These are phyloP conservation scores for Torymus auratus DNA, from an alignment of 2,888 invertebrate species.

Conservation along the genomic window DNA sequence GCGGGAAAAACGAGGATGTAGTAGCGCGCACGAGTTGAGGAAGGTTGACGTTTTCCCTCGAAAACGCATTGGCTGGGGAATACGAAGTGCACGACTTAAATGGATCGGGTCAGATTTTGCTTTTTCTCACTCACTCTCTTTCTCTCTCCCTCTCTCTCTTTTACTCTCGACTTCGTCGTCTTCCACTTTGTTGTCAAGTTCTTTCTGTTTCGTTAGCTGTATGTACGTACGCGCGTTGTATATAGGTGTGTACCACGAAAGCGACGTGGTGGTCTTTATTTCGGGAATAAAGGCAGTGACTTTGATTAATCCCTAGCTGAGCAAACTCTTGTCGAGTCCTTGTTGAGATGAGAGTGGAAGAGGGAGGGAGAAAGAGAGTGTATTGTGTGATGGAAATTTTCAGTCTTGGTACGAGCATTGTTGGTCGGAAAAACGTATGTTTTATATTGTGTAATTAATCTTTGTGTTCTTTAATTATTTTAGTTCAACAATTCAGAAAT, in stretches of 20 bases:
- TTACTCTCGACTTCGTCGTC: background rate
- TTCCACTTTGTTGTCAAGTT: constrained; percentile 12
- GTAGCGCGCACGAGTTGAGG: constrained; percentile 9
- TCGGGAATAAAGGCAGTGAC: constrained; percentile 45
- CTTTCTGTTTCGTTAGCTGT: constrained; percentile 6
- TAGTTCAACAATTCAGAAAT: too few species aligned
- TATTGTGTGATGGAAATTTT: constrained; percentile 26
- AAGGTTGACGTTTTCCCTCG: constrained; percentile 35
- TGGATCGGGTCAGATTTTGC: constrained; percentile 42
- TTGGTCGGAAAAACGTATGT: background rate
- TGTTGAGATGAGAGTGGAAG: background rate
- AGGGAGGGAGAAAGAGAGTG: too few species aligned
- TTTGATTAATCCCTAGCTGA: constrained; percentile 47
- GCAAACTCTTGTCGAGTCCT: constrained; percentile 12
- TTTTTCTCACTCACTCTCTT: background rate
- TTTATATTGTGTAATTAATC: background rate
- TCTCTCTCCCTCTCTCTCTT: background rate
- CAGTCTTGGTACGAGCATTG: constrained; percentile 17
- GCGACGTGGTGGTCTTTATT: constrained; percentile 41
- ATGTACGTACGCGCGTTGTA: too few species aligned
- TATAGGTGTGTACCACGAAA: background rate
- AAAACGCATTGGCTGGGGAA: constrained; percentile 20
- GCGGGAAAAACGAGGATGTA: constrained; percentile 13
- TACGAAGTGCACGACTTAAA: constrained; percentile 41
- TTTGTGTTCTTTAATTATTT: too few species aligned